Evolutionary conservation across 2,113 vertebrate genomes (phyloP).

Genomic region (Trogon melanurus): DNA sequence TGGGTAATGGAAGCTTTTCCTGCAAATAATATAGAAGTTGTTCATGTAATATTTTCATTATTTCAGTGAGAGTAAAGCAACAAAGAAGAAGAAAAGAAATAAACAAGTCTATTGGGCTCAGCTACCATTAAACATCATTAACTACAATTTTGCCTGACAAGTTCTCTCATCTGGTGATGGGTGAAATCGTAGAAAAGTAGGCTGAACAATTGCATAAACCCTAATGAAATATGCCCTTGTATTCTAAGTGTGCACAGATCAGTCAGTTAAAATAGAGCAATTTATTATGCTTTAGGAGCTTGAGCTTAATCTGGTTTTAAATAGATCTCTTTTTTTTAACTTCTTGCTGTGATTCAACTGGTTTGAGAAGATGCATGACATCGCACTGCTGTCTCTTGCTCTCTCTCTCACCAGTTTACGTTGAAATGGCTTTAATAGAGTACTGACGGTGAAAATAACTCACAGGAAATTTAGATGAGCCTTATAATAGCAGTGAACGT

Average conservation of each 20-base stretch:
- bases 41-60: slow-evolving; percentile 74
- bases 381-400: slow-evolving; percentile 20
- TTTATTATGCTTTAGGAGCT: slow-evolving; percentile 69
- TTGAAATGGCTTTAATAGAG: slow-evolving; percentile 62
- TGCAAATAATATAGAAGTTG: slow-evolving; percentile 66
- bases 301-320: slow-evolving; percentile 72
- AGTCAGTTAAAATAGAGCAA: slow-evolving; percentile 72
- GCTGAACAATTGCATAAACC: slow-evolving; percentile 70
- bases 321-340: slow-evolving; percentile 59
- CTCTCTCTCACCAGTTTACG: slow-evolving; percentile 27
- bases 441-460: slow-evolving; percentile 47
- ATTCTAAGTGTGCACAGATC: slow-evolving; percentile 68
- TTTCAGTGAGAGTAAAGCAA: slow-evolving; percentile 70
- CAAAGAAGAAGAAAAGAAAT: slow-evolving; percentile 61
- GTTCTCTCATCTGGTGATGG: slow-evolving; percentile 70
- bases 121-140: slow-evolving; percentile 76
- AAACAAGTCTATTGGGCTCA: slow-evolving; percentile 63
- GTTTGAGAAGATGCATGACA: slow-evolving; percentile 61
- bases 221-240: slow-evolving; percentile 72
- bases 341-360: slow-evolving; percentile 62
- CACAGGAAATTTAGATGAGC: slow-evolving; percentile 52
- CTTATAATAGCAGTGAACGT: slow-evolving; percentile 48
- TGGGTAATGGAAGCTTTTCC: slow-evolving; percentile 64
- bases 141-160: slow-evolving; percentile 75
- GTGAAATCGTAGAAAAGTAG: slow-evolving; percentile 66